Percentiles rank a stretch among this genome's conserved stretches.
These are phyloP conservation scores for Pituophis catenifer DNA, from an alignment of 2,113 vertebrate species.

Conservation along the genomic window DNA sequence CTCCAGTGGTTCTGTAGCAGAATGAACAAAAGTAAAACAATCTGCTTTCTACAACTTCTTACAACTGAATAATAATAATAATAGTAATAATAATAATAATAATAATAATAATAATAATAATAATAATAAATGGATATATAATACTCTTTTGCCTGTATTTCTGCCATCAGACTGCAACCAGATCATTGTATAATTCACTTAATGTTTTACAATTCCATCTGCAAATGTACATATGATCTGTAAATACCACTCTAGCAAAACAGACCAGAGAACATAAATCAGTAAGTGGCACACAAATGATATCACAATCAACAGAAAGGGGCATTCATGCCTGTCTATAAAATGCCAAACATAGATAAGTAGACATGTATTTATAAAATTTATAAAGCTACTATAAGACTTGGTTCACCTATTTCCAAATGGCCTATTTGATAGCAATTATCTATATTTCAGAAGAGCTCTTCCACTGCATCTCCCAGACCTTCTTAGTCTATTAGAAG, in stretches of 20 bases:
- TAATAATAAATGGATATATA: fast-evolving
- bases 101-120: fast-evolving
- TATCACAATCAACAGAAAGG: neutral
- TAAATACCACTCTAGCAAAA: neutral
- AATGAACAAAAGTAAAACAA: neutral
- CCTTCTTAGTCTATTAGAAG: neutral
- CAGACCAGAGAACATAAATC: neutral
- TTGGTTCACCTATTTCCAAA: neutral
- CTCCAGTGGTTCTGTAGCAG: conserved; percentile 47
- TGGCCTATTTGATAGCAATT: neutral
- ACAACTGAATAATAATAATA: fast-evolving
- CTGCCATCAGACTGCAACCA: fast-evolving
- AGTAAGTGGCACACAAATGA: neutral
- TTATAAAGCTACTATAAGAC: neutral
- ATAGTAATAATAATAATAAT: too few species aligned
- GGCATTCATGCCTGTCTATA: neutral
- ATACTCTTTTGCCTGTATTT: neutral
- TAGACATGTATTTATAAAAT: neutral
- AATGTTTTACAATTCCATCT: neutral
- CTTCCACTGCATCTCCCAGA: neutral
- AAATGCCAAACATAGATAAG: neutral
- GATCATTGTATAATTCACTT: neutral
- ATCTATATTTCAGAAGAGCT: neutral
- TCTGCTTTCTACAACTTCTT: neutral
- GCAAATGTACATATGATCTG: neutral